Conservation (phyloP, 2,113 vertebrate genomes). For the Sarotherodon lohbergeri region DNA sequence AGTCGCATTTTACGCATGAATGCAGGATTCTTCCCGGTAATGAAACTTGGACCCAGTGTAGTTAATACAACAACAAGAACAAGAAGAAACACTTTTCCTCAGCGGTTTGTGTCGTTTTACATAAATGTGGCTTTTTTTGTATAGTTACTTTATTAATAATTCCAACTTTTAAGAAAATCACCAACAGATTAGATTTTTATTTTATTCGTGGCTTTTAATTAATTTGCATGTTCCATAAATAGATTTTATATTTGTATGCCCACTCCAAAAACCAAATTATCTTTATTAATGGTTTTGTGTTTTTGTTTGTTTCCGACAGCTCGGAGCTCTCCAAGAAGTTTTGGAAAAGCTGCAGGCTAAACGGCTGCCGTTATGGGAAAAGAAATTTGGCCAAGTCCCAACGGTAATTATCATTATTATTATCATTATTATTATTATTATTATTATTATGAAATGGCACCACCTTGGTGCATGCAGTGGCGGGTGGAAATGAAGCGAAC, state of each 20-base stretch:
- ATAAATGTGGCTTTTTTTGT: neutral
- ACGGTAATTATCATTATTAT: slow-evolving; percentile 57
- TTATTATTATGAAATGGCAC: neutral
- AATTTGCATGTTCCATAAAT: neutral
- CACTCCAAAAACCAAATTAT: neutral
- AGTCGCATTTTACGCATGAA: neutral
- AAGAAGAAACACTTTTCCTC: neutral
- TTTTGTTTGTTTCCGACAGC: slow-evolving; percentile 43
- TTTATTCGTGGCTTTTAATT: neutral
- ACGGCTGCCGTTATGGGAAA: slow-evolving; percentile 70
- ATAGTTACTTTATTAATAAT: neutral
- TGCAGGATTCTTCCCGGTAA: neutral
- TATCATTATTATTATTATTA: neutral
- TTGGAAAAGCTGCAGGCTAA: slow-evolving; percentile 78
- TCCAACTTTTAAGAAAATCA: neutral
- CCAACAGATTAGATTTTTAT: neutral
- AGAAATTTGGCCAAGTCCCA: slow-evolving; percentile 79
- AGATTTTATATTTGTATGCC: neutral
- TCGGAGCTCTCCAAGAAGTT: slow-evolving; percentile 74
- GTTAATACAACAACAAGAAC: neutral
- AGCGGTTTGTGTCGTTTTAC: neutral
- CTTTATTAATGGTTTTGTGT: neutral
- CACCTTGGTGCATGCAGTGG: neutral
- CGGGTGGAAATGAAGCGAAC: neutral
- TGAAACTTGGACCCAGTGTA: neutral